These are phyloP conservation scores for Sphenodon punctatus DNA, from an alignment of 2,797 vertebrate genomes.

Conservation along the genomic window DNA sequence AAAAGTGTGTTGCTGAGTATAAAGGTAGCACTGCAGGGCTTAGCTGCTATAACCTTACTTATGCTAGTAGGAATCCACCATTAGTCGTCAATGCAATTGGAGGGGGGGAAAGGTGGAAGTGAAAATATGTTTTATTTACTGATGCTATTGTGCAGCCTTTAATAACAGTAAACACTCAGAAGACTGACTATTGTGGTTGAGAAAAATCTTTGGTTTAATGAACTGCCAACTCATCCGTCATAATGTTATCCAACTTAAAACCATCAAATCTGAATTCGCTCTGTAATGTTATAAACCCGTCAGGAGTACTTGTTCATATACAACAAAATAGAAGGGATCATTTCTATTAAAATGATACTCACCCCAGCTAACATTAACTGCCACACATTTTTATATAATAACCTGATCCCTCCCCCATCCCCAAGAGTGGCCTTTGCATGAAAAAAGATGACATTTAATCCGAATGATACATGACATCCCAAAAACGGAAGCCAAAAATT, in stretches of 20 bases:
- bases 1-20: conserved; percentile 40
- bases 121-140: conserved; percentile 58
- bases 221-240: conserved; percentile 68
- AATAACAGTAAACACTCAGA: conserved; percentile 63
- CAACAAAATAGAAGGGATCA: conserved; percentile 63
- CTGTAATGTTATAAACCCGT: conserved; percentile 64
- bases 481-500: conserved; percentile 58
- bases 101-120: background rate
- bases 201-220: conserved; percentile 64
- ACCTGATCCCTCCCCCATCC: conserved; percentile 25
- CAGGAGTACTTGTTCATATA: conserved; percentile 51
- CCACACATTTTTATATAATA: conserved; percentile 68
- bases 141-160: conserved; percentile 59
- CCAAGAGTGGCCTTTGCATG: conserved; percentile 46
- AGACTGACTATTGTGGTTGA: conserved; percentile 46
- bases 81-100: conserved; percentile 27
- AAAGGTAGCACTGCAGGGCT: conserved; percentile 54
- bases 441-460: conserved; percentile 67
- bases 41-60: conserved; percentile 33
- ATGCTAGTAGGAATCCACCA: conserved; percentile 51
- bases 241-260: conserved; percentile 63
- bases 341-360: conserved; percentile 66
- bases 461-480: conserved; percentile 58
- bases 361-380: conserved; percentile 57
- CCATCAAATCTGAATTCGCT: conserved; percentile 47